These are phyloP conservation scores for Drosophila melanogaster DNA, from an alignment of 1,140 invertebrate species.

Conservation along the genomic window DNA sequence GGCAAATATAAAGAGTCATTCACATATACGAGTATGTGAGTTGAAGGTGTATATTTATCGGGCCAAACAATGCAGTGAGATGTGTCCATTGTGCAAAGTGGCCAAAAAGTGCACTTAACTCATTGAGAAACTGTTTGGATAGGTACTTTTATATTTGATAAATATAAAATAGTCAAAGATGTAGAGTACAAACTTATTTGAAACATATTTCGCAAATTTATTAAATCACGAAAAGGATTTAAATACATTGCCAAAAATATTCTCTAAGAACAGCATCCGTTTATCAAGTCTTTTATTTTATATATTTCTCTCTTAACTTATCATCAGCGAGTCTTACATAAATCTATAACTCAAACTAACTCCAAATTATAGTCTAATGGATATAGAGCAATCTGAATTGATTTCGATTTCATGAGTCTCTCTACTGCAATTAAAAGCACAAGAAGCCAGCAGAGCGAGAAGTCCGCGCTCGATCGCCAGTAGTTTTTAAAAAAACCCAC, in stretches of 20 bases:
- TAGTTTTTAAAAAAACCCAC: not conserved
- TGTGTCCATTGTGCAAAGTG: constrained; percentile 5
- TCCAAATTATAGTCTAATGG: not conserved
- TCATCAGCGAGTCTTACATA: not conserved
- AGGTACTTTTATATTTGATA: too few species aligned
- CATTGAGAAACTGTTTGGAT: not conserved
- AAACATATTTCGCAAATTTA: too few species aligned
- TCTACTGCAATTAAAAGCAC: constrained; percentile 53
- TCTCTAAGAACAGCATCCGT: too few species aligned
- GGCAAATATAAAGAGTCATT: constrained; percentile 1
- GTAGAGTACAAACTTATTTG: too few species aligned
- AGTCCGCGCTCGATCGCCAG: constrained; percentile 21
- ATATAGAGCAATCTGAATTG: constrained; percentile 32
- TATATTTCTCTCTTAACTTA: not conserved
- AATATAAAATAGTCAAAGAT: not conserved
- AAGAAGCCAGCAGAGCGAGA: constrained; percentile 43
- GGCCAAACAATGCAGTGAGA: constrained; percentile 27
- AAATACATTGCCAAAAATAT: not conserved
- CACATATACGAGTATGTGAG: not conserved
- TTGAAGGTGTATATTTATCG: not conserved
- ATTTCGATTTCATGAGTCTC: constrained; percentile 35
- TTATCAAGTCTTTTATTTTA: too few species aligned
- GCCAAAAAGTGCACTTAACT: constrained; percentile 6
- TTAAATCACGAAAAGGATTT: not conserved
- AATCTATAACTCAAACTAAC: not conserved